phyloP scores from a whole-genome alignment of 1,140 invertebrate species.

The Apis laboriosa region DNA sequence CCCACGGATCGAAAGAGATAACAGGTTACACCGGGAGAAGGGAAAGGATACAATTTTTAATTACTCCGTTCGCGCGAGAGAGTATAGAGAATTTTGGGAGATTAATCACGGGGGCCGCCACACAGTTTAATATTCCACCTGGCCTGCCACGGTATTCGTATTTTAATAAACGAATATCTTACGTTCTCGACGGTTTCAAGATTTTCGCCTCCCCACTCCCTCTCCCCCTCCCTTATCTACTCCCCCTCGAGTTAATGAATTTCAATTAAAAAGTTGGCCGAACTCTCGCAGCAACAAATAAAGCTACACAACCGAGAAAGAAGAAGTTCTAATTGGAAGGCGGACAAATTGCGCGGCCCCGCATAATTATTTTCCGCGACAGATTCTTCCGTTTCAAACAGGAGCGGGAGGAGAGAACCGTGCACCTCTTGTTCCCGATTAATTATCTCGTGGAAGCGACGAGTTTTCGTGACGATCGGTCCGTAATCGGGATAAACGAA shows the following conservation, averaged over 20 bases:
- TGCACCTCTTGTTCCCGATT: too few species aligned
- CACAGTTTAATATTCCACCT: slow-evolving; percentile 1
- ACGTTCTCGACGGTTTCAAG: slow-evolving; percentile 14
- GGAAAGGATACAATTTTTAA: slow-evolving; percentile 9
- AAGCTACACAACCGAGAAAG: background rate
- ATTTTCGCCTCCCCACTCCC: background rate
- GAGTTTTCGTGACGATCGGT: too few species aligned
- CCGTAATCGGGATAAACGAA: too few species aligned
- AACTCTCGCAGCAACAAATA: slow-evolving; percentile 38
- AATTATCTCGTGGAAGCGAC: too few species aligned
- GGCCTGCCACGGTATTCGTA: background rate
- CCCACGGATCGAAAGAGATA: background rate
- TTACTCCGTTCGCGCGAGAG: background rate
- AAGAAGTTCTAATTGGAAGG: slow-evolving; percentile 50
- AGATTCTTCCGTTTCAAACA: slow-evolving; percentile 6
- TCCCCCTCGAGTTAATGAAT: slow-evolving; percentile 39
- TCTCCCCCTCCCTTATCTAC: background rate
- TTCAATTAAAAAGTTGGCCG: slow-evolving; percentile 46
- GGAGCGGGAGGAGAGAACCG: background rate
- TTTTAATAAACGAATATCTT: slow-evolving; percentile 16
- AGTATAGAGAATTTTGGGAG: background rate
- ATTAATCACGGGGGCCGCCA: background rate
- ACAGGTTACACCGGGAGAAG: too few species aligned
- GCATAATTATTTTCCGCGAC: slow-evolving; percentile 29
- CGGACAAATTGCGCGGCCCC: slow-evolving; percentile 21